Conservation (phyloP, 2,113 vertebrate species). For the Zosterops japonicus region DNA sequence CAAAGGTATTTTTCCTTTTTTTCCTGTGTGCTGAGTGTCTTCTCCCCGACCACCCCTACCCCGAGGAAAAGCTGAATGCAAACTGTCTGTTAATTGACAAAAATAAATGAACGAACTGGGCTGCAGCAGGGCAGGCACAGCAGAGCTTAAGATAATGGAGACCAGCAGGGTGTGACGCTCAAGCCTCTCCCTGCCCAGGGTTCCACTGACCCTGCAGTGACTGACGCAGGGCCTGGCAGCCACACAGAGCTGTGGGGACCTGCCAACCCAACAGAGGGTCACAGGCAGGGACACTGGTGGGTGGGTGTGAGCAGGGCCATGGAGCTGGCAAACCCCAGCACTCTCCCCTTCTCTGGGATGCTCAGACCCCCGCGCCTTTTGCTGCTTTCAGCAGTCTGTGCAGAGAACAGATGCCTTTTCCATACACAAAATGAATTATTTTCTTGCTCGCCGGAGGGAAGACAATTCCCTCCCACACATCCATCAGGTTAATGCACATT, state of each 20-base stretch:
- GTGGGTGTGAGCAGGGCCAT: not conserved
- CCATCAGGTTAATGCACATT: not conserved
- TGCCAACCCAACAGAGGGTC: not conserved
- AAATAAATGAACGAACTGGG: not conserved
- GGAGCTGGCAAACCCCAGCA: accelerated
- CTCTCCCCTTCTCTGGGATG: not conserved
- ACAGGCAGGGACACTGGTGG: not conserved
- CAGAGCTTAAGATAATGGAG: not conserved
- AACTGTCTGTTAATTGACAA: not conserved
- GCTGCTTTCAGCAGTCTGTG: not conserved
- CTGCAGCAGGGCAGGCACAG: not conserved
- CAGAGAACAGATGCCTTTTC: not conserved
- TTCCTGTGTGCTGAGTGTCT: not conserved
- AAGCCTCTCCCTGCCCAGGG: not conserved
- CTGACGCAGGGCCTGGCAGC: accelerated
- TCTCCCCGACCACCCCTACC: not conserved
- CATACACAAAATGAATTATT: not conserved
- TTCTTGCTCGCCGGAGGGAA: not conserved
- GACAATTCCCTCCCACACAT: not conserved
- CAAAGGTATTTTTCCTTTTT: not conserved
- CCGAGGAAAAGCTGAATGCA: not conserved
- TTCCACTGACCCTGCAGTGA: accelerated
- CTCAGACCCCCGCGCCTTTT: not conserved
- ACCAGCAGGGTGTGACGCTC: not conserved
- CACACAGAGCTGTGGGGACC: accelerated